Base-by-base conservation (phyloP, 2,888 invertebrate species). In the Boloria euphrosyne region DNA sequence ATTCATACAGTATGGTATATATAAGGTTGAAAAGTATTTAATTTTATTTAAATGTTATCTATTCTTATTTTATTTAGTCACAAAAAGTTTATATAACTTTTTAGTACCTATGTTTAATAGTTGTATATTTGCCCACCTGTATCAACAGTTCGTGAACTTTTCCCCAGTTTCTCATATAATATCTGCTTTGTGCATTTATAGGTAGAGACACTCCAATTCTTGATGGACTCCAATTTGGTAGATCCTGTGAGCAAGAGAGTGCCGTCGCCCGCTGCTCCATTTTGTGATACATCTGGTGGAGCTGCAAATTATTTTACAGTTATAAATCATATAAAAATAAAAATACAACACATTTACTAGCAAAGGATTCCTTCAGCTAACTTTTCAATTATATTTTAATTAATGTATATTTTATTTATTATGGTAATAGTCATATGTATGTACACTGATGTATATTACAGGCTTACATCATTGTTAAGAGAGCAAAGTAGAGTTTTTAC, bases 161-260 rank as follows among this genome's bases (percentile, higher is more conserved):
- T 99, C 17, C 99, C 99, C 65, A 99, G 93, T 83, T 98, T 98
- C 85, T 99, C 99, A 75, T 98, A 96, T 89, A 99, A 95, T 68
- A 98, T 94, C 86, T 99, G 99, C 79, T 97, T 97, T 6, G 99
- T 99, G 85, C 99, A 99, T 89, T 99, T 99, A 87, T 98, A 99
- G 0, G 99, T 99, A 69, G 98, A 98, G 81, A 99, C 97, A 71
- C 98, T 97, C 99, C 99, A 99, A 83, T 97, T 98, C 84, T 97
- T 97, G 71, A 99, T 93, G 66, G 96, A 95, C 85, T 99, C 99
- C 80, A 99, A 95, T 86, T 98, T 96, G 54, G 97, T 96, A 22
- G 95, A 94, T n/a, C 94, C 93, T 3, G 94, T 93, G 64, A 95
- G 94, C 64, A 95, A 86, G 66, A 95, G 85, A 0, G 95, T 94